Evolutionary conservation across 2,888 invertebrate genomes (phyloP).

Genomic region (Stenchaetothrips biformis): DNA sequence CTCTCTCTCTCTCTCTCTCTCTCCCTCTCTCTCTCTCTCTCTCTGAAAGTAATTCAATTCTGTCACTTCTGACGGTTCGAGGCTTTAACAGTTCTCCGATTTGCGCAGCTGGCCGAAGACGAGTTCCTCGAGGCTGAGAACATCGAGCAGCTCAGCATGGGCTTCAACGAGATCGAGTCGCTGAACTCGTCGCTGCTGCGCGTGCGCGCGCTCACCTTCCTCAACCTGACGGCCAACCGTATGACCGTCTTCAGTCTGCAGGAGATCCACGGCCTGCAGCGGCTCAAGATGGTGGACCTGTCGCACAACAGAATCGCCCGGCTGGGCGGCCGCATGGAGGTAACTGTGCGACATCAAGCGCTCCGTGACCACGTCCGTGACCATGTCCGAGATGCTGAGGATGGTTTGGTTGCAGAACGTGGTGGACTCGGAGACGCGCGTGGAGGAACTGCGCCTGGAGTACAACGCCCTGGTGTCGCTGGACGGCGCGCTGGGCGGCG

Average conservation of each 20-base stretch:
- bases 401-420: slow-evolving; percentile 56
- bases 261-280: slow-evolving; percentile 68
- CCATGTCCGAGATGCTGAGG: not conserved
- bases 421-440: slow-evolving; percentile 68
- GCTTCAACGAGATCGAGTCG: slow-evolving; percentile 64
- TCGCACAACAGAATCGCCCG: slow-evolving; percentile 69
- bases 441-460: slow-evolving; percentile 67
- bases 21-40: too few relatives aligned
- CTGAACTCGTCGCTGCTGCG: slow-evolving; percentile 69
- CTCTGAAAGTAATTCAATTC: too few relatives aligned
- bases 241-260: slow-evolving; percentile 73
- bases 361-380: not conserved
- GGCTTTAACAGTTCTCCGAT: too few relatives aligned
- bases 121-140: slow-evolving; percentile 69
- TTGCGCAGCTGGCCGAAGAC: slow-evolving; percentile 60
- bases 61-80: too few relatives aligned
- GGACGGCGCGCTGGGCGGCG: slow-evolving; percentile 69
- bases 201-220: slow-evolving; percentile 59
- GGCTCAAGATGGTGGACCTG: slow-evolving; percentile 66
- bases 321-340: slow-evolving; percentile 61
- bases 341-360: slow-evolving; percentile 48
- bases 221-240: slow-evolving; percentile 71
- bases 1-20: too few relatives aligned
- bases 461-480: slow-evolving; percentile 66
- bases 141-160: slow-evolving; percentile 65